These are phyloP conservation scores for Chromoteleia sp. DNA, from an alignment of 2,888 invertebrate species.

Conservation along the genomic window DNA sequence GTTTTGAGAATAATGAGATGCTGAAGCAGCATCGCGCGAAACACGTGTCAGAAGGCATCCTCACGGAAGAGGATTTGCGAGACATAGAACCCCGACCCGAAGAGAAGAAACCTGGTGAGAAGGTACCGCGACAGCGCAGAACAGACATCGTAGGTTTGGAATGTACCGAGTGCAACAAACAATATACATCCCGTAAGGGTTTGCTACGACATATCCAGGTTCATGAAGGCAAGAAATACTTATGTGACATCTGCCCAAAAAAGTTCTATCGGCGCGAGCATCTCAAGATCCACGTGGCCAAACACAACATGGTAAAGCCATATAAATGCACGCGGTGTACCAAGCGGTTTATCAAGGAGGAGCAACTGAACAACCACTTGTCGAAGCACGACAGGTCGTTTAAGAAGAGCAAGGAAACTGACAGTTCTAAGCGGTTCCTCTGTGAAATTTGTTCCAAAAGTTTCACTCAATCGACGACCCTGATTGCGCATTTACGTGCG, in stretches of 20 bases:
- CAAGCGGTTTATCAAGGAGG: conserved; percentile 83
- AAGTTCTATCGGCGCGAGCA: conserved; percentile 83
- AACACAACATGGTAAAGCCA: conserved; percentile 83
- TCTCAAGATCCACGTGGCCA: conserved; percentile 83
- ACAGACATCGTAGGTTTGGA: conserved; percentile 83
- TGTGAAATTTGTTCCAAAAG: conserved; percentile 84
- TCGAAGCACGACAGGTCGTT: conserved; percentile 82
- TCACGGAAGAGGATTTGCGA: conserved; percentile 82
- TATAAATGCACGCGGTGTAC: conserved; percentile 82
- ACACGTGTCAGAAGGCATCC: conserved; percentile 82
- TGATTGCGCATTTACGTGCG: conserved; percentile 82
- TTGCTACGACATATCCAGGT: conserved; percentile 82
- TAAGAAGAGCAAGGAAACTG: conserved; percentile 81
- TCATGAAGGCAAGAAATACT: conserved; percentile 83
- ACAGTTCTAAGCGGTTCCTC: conserved; percentile 81
- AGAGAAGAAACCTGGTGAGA: conserved; percentile 77
- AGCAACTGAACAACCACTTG: conserved; percentile 81
- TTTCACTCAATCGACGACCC: conserved; percentile 83
- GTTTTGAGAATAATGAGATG: conserved; percentile 82
- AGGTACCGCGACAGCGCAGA: conserved; percentile 79
- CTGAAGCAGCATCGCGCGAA: conserved; percentile 81
- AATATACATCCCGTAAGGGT: conserved; percentile 82
- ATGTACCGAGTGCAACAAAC: conserved; percentile 83
- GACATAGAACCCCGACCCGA: conserved; percentile 80
- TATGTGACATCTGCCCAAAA: conserved; percentile 83